Base-by-base conservation (phyloP, 35 echinoderm and acorn worm species). In the Strongylocentrotus purpuratus region DNA sequence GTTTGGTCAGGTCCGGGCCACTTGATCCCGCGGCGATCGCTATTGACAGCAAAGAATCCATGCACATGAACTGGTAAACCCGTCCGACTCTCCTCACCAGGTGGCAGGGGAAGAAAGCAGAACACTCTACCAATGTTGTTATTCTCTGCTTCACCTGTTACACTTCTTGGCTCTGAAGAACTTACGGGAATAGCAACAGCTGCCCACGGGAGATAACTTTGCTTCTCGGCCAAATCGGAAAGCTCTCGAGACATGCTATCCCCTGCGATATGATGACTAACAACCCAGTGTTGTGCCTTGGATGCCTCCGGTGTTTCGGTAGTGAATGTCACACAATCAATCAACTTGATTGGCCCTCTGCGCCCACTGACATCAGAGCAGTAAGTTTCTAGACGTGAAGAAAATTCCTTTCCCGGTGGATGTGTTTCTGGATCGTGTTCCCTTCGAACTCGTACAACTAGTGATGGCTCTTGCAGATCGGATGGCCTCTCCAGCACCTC, bases 1-100 rank as follows among this genome's bases (percentile, higher is more conserved):
- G 97, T 95, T 86, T 94, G 94, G 31, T 99, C 98, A 48, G 86
- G 60, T 65, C 94, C 97, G 12, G 96, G 97, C 97, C 98, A 97
- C 89, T 97, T 97, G 13, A 99, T 55, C 35, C 91, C 88, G 4
- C 97, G 95, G 31, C 98, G 95, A 48, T 99, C 94, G 71, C 96
- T 95, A n/a, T 92, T 95, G 9, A 99, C 87, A 50, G 96, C 98
- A 96, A 99, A 99, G 88, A 95, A 97, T 14, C 97, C 98, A 96
- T 99, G 95, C 22, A 99, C 85, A 94, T 99, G 98, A 4, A 99
- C 96, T 14, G 98, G 98, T 89, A 99, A 95, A 22, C 96, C 97
- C 20, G 96, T 97, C 5, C 45, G 47, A 28, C 61, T 95, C 18
- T 96, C 94, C n/a, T n/a, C 95, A 48, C 95, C 94, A 18, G 92